A percentile compares a stretch with the other conserved stretches of the same genome.
Conservation (phyloP, 2,888 invertebrate genomes). For the Pterobdella sp. region DNA sequence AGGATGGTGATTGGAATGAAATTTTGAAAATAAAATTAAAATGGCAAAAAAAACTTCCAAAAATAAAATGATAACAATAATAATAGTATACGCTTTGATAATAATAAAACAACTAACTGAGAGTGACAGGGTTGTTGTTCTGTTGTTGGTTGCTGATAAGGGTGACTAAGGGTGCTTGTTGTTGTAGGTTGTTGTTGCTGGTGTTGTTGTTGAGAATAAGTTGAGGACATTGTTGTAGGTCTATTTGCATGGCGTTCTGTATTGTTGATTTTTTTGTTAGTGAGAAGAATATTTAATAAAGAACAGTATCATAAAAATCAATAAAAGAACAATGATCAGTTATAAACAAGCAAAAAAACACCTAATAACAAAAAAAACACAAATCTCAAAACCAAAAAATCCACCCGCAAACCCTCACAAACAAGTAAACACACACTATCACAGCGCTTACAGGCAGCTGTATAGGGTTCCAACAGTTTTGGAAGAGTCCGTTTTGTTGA, state of each 20-base stretch:
- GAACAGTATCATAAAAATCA: no score
- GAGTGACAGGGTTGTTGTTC: conserved; percentile 4
- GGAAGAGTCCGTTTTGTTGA: conserved; percentile 32
- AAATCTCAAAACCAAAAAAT: background rate
- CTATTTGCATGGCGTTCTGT: conserved; percentile 15
- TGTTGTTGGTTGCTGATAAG: conserved; percentile 6
- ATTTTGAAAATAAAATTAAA: background rate
- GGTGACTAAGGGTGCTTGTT: background rate
- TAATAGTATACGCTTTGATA: background rate
- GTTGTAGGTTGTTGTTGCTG: background rate
- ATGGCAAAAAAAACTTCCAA: background rate
- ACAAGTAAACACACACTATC: background rate
- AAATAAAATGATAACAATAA: background rate
- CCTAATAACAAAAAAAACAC: no score
- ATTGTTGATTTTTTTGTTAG: background rate
- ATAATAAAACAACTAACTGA: background rate
- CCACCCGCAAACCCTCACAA: background rate
- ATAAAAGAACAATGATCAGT: no score
- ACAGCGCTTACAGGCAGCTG: background rate
- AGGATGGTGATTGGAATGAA: background rate
- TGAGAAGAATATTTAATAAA: no score
- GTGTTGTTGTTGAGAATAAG: conserved; percentile 8
- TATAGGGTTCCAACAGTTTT: conserved; percentile 27
- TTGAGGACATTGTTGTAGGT: conserved; percentile 16
- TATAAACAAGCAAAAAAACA: no score